Percentiles rank a stretch among this genome's conserved stretches.
phyloP scores from a whole-genome alignment of 2,888 invertebrate genomes.

The Syrphus vitripennis region DNA sequence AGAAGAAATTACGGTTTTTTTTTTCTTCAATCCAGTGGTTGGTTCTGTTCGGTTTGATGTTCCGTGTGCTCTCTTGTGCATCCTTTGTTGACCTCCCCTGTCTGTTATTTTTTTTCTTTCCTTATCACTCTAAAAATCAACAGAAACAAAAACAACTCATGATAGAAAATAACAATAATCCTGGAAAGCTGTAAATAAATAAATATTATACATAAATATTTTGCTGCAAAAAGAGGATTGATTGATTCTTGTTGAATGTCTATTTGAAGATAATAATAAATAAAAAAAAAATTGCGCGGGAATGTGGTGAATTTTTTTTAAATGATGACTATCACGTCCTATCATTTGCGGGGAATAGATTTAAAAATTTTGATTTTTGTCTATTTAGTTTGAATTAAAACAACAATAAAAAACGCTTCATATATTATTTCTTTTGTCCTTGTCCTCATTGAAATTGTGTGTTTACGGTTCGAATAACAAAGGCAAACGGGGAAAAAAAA shows the following conservation, averaged over 20 bases:
- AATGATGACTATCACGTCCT: slow-evolving; percentile 14
- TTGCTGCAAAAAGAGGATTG: neutral
- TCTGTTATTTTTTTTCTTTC: neutral
- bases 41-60: slow-evolving; percentile 25
- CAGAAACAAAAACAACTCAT: neutral
- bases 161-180: slow-evolving; percentile 17
- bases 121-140: neutral
- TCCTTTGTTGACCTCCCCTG: slow-evolving; percentile 36
- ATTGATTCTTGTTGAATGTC: slow-evolving; percentile 34
- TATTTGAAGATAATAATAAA: neutral
- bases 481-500: slow-evolving; percentile 12
- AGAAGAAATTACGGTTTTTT: slow-evolving; percentile 21
- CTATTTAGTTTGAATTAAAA: slow-evolving; percentile 32
- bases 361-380: slow-evolving; percentile 14
- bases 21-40: neutral
- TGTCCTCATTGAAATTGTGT: neutral
- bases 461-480: slow-evolving; percentile 43
- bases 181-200: too few relatives aligned
- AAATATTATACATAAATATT: too few relatives aligned
- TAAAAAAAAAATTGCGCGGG: slow-evolving; percentile 50
- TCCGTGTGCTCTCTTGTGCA: neutral
- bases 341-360: slow-evolving; percentile 33
- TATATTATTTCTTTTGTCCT: slow-evolving; percentile 32
- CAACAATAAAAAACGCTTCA: slow-evolving; percentile 7
- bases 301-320: slow-evolving; percentile 8